Evolutionary conservation across 2,888 invertebrate species (phyloP).

Genomic region (Gryllus longicercus): DNA sequence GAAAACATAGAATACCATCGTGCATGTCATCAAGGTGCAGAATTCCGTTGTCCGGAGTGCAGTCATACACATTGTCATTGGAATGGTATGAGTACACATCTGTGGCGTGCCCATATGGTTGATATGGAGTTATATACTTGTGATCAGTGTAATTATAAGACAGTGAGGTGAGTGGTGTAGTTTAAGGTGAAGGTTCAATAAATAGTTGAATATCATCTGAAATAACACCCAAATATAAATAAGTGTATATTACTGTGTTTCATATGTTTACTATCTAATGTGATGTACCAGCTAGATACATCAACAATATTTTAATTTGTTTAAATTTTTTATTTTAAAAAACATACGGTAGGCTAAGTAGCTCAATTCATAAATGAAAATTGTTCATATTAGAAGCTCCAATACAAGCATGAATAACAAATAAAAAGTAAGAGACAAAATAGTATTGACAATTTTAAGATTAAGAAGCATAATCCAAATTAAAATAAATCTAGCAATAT

Average conservation of each 20-base stretch:
- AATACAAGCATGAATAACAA: no score
- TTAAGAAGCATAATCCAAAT: no score
- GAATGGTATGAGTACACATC: constrained; percentile 69
- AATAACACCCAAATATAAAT: no score
- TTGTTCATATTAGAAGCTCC: no score
- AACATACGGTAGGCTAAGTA: no score
- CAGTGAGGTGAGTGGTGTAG: constrained; percentile 42
- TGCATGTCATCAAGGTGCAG: constrained; percentile 54
- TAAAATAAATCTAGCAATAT: no score
- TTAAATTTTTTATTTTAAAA: no score
- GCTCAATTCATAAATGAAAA: no score
- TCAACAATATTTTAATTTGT: no score
- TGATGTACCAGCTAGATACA: background rate
- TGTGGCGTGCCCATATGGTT: constrained; percentile 72
- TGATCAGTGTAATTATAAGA: constrained; percentile 70
- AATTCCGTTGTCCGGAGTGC: constrained; percentile 66
- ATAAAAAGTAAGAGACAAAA: no score
- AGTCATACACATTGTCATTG: constrained; percentile 55
- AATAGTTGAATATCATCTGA: no score
- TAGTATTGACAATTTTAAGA: no score
- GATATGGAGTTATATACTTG: constrained; percentile 79
- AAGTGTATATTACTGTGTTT: background rate
- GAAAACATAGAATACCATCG: constrained; percentile 63
- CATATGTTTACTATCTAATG: background rate
- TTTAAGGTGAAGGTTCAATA: background rate